Conservation (phyloP, 2,113 vertebrate species). For the Eubucco bourcierii region DNA sequence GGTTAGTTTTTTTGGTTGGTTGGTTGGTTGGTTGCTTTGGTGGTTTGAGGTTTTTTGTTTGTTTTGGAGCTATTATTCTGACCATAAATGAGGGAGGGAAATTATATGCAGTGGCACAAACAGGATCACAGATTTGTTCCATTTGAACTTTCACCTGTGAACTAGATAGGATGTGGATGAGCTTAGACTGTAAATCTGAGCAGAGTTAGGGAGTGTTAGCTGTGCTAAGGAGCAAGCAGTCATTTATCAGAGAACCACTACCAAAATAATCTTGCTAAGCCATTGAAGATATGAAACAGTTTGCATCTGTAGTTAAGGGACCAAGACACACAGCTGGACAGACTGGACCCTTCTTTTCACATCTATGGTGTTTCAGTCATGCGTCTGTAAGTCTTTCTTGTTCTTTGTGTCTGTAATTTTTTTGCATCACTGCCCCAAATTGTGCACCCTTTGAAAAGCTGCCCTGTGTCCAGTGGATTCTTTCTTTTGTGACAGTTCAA, state of each 20-base stretch:
- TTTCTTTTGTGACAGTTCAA: neutral
- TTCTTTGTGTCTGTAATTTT: neutral
- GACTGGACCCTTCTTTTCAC: neutral
- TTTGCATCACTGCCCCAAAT: neutral
- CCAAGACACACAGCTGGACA: neutral
- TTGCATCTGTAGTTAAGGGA: neutral
- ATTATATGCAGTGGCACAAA: neutral
- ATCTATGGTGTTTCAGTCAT: neutral
- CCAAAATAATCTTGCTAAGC: neutral
- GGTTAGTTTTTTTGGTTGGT: no score
- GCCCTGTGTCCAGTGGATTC: neutral
- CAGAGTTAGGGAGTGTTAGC: neutral
- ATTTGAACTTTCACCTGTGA: constrained; percentile 15
- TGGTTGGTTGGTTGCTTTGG: no score
- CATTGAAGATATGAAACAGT: neutral
- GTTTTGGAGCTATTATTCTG: neutral
- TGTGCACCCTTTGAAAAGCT: neutral
- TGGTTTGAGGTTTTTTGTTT: neutral
- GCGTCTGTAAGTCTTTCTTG: neutral
- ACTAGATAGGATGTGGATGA: neutral
- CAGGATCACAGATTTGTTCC: neutral
- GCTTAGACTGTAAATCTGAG: neutral
- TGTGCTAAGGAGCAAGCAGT: neutral
- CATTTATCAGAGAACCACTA: neutral
- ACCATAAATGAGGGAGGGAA: neutral